Evolutionary conservation across 2,797 vertebrate species (phyloP).

Genomic region (Rhyacichthys aspro): DNA sequence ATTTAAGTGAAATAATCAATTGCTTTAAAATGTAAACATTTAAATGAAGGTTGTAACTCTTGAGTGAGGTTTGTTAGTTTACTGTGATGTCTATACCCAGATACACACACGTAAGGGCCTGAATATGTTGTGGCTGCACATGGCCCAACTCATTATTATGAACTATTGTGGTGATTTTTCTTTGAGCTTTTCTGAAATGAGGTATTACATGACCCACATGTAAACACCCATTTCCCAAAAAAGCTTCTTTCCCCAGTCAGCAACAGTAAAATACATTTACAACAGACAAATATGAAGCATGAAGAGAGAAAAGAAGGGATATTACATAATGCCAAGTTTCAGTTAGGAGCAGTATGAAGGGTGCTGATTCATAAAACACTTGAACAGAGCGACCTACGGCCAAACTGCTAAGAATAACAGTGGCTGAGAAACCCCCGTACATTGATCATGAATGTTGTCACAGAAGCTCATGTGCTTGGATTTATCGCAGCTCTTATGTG

Average conservation of each 20-base stretch:
- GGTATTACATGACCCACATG: background rate
- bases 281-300: background rate
- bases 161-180: no score
- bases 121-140: no score
- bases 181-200: no score
- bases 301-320: slow-evolving; percentile 14
- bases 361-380: slow-evolving; percentile 45
- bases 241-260: slow-evolving; percentile 17
- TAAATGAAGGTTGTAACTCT: no score
- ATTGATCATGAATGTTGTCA: slow-evolving; percentile 71
- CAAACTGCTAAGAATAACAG: slow-evolving; percentile 42
- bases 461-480: slow-evolving; percentile 65
- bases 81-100: no score
- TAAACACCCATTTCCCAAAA: background rate
- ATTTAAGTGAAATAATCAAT: no score
- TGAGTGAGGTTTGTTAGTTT: no score
- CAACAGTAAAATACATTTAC: slow-evolving; percentile 6
- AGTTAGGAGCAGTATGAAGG: slow-evolving; percentile 7
- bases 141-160: no score
- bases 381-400: slow-evolving; percentile 29
- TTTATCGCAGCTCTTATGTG: slow-evolving; percentile 75
- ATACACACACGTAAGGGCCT: no score
- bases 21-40: no score
- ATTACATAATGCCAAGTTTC: background rate
- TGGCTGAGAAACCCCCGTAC: slow-evolving; percentile 37